Percentiles rank a stretch among this genome's conserved stretches.
Conservation (phyloP, 1,140 invertebrate genomes). For the Bombus pyrosoma region DNA sequence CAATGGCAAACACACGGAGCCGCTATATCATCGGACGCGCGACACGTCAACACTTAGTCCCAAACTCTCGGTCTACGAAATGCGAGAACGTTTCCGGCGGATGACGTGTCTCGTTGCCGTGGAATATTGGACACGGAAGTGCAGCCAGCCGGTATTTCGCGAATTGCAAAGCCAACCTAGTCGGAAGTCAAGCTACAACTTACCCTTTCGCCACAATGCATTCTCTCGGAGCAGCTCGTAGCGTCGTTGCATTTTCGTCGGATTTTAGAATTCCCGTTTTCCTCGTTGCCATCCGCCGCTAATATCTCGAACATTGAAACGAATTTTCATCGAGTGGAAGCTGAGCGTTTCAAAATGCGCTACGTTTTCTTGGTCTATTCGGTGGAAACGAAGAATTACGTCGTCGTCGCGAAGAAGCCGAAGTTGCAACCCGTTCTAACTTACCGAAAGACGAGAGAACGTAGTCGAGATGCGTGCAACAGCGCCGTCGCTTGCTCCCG, state of each 20-base stretch:
- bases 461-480: not conserved
- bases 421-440: not conserved
- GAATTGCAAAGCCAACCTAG: not conserved
- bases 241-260: not conserved
- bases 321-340: not conserved
- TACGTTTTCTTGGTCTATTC: too few relatives aligned
- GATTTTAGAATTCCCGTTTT: not conserved
- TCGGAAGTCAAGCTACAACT: not conserved
- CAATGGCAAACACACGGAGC: constrained; percentile 2
- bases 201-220: not conserved
- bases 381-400: not conserved
- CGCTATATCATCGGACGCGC: constrained; percentile 39
- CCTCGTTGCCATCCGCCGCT: not conserved
- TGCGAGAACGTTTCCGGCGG: constrained; percentile 9
- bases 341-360: too few relatives aligned
- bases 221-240: not conserved
- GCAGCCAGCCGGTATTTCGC: constrained; percentile 10
- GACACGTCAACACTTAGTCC: constrained; percentile 47
- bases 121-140: constrained; percentile 29
- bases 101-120: constrained; percentile 12
- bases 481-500: too few relatives aligned
- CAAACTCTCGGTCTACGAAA: constrained; percentile 41
- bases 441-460: not conserved
- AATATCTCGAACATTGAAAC: not conserved
- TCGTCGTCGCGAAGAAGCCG: not conserved